Percentiles rank a stretch among this genome's conserved stretches.
These are phyloP conservation scores for Bos indicus DNA, from an alignment of 2,113 vertebrate genomes.

Conservation along the genomic window DNA sequence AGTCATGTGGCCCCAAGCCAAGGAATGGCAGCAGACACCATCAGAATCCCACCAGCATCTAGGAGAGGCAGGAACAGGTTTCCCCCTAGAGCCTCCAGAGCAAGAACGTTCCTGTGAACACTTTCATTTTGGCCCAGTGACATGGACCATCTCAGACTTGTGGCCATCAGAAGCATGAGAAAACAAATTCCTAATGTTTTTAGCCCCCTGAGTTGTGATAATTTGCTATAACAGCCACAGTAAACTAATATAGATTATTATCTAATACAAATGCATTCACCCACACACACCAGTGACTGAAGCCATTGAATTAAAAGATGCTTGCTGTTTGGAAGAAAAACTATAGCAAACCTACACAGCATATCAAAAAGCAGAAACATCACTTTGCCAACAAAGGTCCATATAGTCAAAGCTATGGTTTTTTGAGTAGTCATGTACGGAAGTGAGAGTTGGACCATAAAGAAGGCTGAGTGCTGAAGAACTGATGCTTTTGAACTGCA, in stretches of 20 bases:
- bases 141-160: background rate
- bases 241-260: background rate
- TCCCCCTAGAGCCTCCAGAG: background rate
- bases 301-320: background rate
- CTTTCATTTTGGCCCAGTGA: background rate
- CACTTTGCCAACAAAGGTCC: background rate
- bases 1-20: background rate
- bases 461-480: background rate
- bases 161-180: background rate
- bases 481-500: fast-evolving
- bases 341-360: background rate
- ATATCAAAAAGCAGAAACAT: background rate
- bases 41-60: background rate
- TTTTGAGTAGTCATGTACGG: background rate
- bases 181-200: background rate
- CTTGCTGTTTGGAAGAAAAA: background rate
- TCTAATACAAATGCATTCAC: background rate
- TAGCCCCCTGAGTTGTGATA: background rate
- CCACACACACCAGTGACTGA: background rate
- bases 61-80: background rate
- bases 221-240: background rate
- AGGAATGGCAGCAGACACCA: background rate
- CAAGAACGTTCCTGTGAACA: fast-evolving
- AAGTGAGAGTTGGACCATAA: background rate
- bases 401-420: background rate